phyloP scores from a whole-genome alignment of 1,140 invertebrate species.

The Eulimnadia texana region DNA sequence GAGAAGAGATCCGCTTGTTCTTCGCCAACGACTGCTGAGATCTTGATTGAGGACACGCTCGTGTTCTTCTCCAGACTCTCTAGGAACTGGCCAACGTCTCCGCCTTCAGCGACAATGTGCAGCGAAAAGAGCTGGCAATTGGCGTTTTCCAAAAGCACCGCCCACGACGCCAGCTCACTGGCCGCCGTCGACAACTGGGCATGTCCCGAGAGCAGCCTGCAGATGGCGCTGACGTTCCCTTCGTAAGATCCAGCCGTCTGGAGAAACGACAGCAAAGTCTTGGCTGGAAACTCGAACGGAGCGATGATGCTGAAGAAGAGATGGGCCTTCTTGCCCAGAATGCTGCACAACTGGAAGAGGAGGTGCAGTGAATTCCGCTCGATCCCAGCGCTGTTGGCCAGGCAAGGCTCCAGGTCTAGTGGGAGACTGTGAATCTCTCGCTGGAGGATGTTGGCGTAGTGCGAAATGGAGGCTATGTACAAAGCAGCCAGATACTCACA shows the following conservation, averaged over 20 bases:
- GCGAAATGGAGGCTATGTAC: constrained; percentile 37
- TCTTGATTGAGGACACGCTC: constrained; percentile 33
- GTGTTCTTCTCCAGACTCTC: constrained; percentile 27
- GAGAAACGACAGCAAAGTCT: constrained; percentile 34
- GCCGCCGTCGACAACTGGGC: constrained; percentile 31
- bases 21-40: constrained; percentile 34
- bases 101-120: constrained; percentile 34
- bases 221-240: constrained; percentile 34
- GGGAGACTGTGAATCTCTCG: constrained; percentile 37
- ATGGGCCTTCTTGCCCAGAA: constrained; percentile 32
- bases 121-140: constrained; percentile 33
- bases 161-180: constrained; percentile 34
- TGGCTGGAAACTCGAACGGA: constrained; percentile 33
- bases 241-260: constrained; percentile 35
- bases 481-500: constrained; percentile 38
- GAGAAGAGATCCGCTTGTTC: constrained; percentile 30
- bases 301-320: constrained; percentile 34
- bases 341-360: constrained; percentile 27
- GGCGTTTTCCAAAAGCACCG: constrained; percentile 30
- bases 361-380: constrained; percentile 9
- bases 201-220: constrained; percentile 29
- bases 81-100: constrained; percentile 21
- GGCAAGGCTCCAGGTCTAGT: constrained; percentile 10
- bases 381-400: constrained; percentile 10
- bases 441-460: constrained; percentile 34